Conservation (phyloP, 2,797 vertebrate genomes). For the Sebastes jordani region DNA sequence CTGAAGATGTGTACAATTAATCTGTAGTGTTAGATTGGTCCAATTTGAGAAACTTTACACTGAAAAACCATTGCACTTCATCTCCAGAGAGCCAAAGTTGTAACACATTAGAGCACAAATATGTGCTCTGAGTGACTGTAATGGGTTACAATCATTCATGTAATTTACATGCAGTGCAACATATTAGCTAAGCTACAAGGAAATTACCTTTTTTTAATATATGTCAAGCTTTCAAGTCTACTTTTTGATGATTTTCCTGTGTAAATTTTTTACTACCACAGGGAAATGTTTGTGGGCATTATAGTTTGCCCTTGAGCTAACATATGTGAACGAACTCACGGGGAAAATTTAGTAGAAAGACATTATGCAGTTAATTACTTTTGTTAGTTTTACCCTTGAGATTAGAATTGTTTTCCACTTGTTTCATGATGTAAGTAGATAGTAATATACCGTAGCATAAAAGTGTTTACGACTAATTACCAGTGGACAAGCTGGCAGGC, state of each 20-base stretch:
- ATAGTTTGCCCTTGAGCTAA: conserved; percentile 16
- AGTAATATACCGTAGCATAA: not conserved
- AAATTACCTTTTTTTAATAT: not conserved
- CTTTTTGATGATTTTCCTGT: not conserved
- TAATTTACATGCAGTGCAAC: not conserved
- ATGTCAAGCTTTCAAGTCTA: not conserved
- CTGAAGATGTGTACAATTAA: not conserved
- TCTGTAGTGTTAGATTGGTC: not conserved
- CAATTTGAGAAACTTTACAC: not conserved
- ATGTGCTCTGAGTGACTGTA: not conserved
- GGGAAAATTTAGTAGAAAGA: conserved; percentile 35
- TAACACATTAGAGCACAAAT: not conserved
- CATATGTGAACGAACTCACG: not conserved
- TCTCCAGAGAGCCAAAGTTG: not conserved
- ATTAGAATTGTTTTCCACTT: conserved; percentile 14
- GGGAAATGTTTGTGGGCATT: not conserved
- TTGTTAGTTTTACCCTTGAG: conserved; percentile 10
- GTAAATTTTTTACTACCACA: not conserved
- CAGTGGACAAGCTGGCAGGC: not conserved
- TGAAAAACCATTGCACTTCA: not conserved
- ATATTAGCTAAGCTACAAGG: not conserved
- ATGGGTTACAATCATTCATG: not conserved
- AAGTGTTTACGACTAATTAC: not conserved
- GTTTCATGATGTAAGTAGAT: conserved; percentile 1
- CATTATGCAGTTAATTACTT: conserved; percentile 14